Base-by-base conservation (phyloP, 1,140 invertebrate genomes). In the Meteorus sp. region DNA sequence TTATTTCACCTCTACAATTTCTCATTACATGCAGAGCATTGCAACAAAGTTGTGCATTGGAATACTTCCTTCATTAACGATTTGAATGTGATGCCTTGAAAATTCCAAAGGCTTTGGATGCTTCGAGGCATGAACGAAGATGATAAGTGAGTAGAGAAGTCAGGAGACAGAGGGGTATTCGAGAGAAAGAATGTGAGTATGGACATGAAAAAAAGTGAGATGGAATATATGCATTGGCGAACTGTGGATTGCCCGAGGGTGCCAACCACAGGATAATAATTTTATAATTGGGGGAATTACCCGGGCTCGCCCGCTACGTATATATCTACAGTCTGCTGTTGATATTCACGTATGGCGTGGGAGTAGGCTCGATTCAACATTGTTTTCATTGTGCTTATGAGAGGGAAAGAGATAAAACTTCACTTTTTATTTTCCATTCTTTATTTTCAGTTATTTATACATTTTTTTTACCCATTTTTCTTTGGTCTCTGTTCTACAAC, bases 211-310 rank as follows among this genome's bases (percentile, higher is more conserved):
- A 9, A 54, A 11, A 33, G 17, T 7, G 59, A 65, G 66, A 37
- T n/a, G n/a, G 45, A 50, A 25, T 25, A 50, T 58, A 48, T 60
- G 58, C 58, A 47, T 64, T 67, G 68, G 67, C 33, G 64, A 59
- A 60, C 52, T 63, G 74, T 70, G 74, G 76, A 75, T 76, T 75
- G 74, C 76, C 75, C 67, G 73, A 68, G 76, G 76, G 75, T 78
- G 76, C 74, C 74, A 76, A 78, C 75, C 75, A 72, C 74, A 78
- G 73, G 76, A 78, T 78, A 77, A 78, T 78, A 78, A 78, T 78
- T 77, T 78, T 77, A 78, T 78, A 78, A 78, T 77, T 78, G 75
- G 71, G 74, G 75, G 73, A 78, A 78, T 78, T 78, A 77, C 75
- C 74, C 63, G 50, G 74, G 70, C 75, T 78, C 71, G 72, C 69